Evolutionary conservation across 2,888 invertebrate genomes (phyloP), one percentile per base, ranked within the genome.

Genomic region (Ormyrus nitidulus): DNA sequence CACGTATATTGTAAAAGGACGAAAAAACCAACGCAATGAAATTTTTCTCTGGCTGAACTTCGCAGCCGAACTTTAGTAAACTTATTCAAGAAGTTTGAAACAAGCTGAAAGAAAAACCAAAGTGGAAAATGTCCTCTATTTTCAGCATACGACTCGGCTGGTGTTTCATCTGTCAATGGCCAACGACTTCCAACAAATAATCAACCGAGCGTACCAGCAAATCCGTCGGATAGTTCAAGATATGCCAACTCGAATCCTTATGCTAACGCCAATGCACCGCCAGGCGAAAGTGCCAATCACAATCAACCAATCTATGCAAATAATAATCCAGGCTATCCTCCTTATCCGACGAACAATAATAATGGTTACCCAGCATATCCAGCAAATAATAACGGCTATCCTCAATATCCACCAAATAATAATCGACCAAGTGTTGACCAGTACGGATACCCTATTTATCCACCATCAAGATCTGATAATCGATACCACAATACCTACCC

Each of bases 81-180:
- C 34, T 34, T 34, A 58, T 49, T 0, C 71, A 48, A 3, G 6
- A 59, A 64, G 11, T 10, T 6, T 48, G 48, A 70, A 61, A 69
- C 44, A 66, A 68, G 19, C 13, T 64, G 34, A 34, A 34, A 34
- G 34, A 34, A 34, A 34, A 78, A 44, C 53, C 10, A 75, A 54
- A 59, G 34, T n/a, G 59, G 56, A 58, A 75, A 5, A 34, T 6
- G 34, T 11, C 54, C 71, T 34, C 4, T 34, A 34, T 34, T 34
- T 34, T 34, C 87, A 90, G 90, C 86, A 75, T 89, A 85, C 84
- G 89, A 89, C 65, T 89, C 90, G 4, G 88, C 90, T 6, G 90
- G 90, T 6, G 85, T 89, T 5, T 85, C 88, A 3, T 83, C 86
- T 59, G 85, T 88, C 58, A 90, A 90, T 59, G 90, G 90, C 49